Conservation (phyloP, 2,888 invertebrate species). For the Thereva nobilitata region DNA sequence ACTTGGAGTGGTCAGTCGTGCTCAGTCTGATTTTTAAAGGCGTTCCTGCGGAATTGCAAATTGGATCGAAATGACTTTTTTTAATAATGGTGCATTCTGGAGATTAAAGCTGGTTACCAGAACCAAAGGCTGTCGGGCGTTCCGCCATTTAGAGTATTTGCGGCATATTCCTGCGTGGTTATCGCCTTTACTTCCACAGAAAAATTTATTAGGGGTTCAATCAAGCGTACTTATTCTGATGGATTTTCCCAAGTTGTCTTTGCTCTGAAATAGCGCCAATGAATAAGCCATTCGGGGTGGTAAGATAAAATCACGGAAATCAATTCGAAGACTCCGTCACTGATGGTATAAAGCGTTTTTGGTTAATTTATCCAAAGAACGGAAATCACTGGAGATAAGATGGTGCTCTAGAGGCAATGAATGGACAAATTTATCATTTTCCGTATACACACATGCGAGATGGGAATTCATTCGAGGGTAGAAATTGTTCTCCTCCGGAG, state of each 20-base stretch:
- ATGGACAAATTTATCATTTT: constrained; percentile 34
- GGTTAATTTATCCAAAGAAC: constrained; percentile 32
- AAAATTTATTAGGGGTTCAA: constrained; percentile 28
- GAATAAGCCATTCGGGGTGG: constrained; percentile 32
- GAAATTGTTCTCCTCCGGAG: constrained; percentile 22
- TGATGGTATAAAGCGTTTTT: constrained; percentile 28
- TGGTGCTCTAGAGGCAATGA: constrained; percentile 31
- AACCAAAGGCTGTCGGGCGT: no score
- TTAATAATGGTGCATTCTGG: no score
- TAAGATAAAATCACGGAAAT: constrained; percentile 34
- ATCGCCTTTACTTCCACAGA: constrained; percentile 21
- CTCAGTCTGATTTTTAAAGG: no score
- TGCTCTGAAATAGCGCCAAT: constrained; percentile 27
- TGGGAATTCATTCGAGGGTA: not conserved
- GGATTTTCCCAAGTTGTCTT: constrained; percentile 28
- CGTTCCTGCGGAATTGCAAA: no score
- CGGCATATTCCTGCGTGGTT: not conserved
- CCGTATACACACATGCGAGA: constrained; percentile 12
- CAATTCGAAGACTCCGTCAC: constrained; percentile 23
- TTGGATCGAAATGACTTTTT: no score
- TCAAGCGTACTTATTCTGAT: constrained; percentile 32
- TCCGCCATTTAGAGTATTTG: no score
- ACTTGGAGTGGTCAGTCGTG: constrained; percentile 10
- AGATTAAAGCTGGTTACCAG: no score
- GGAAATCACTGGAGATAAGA: constrained; percentile 33